Percentiles rank a stretch among this genome's conserved stretches.
Evolutionary conservation across 1,140 invertebrate genomes (phyloP).

Genomic region (Pseudomyrmex cubaensis): DNA sequence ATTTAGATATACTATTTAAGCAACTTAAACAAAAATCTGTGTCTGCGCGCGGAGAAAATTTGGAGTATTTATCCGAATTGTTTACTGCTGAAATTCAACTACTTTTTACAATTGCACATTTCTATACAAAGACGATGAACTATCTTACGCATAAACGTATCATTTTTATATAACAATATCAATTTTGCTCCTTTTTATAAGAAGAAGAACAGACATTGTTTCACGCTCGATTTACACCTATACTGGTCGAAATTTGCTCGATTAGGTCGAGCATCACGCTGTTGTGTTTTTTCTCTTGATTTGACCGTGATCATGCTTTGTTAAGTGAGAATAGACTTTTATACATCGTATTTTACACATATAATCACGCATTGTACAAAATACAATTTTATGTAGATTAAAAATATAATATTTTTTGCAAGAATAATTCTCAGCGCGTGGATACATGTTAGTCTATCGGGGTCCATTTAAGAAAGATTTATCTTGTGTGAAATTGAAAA

Average conservation of each 20-base stretch:
- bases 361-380: background rate
- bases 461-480: slow-evolving; percentile 79
- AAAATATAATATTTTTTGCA: background rate
- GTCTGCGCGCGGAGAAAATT: slow-evolving; percentile 55
- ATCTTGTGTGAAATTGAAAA: slow-evolving; percentile 65
- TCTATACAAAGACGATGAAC: no score
- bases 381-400: background rate
- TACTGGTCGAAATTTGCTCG: no score
- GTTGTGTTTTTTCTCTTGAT: no score
- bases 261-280: no score
- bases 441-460: slow-evolving; percentile 78
- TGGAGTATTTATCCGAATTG: slow-evolving; percentile 5
- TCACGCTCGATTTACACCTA: no score
- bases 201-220: no score
- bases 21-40: slow-evolving; percentile 60
- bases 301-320: no score
- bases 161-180: no score
- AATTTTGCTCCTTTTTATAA: no score
- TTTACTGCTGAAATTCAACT: background rate
- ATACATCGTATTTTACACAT: background rate
- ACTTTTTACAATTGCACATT: no score
- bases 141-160: no score
- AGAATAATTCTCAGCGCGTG: slow-evolving; percentile 67
- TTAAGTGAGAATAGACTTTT: no score
- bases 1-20: slow-evolving; percentile 72